phyloP scores from a whole-genome alignment of 2,888 invertebrate species.

The Agapostemon virescens region DNA sequence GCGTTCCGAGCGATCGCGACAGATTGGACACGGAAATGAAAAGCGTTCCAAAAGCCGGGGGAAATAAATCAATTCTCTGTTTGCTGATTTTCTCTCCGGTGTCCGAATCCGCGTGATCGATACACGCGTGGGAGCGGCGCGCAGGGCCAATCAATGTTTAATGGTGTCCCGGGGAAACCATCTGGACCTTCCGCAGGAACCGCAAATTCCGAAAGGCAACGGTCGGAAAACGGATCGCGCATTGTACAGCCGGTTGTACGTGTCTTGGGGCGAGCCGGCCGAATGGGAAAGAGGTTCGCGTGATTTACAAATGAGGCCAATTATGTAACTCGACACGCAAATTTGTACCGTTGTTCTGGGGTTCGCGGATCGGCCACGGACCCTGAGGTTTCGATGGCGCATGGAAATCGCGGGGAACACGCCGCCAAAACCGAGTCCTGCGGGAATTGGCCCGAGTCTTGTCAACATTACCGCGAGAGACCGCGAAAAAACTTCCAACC shows the following conservation, averaged over 20 bases:
- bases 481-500: not conserved
- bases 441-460: not conserved
- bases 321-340: conserved; percentile 43
- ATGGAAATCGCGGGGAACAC: conserved; percentile 4
- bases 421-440: not conserved
- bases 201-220: not conserved
- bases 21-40: conserved; percentile 12
- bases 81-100: not conserved
- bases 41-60: conserved; percentile 1
- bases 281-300: conserved; percentile 44
- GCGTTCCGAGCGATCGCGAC: not conserved
- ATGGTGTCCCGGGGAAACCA: not conserved
- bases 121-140: conserved; percentile 1
- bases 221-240: not conserved
- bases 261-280: conserved; percentile 10
- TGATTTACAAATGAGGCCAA: conserved; percentile 52
- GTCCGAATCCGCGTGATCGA: not conserved
- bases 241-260: not conserved
- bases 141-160: not conserved
- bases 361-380: not conserved
- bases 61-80: conserved; percentile 1
- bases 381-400: not conserved
- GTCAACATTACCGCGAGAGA: not conserved
- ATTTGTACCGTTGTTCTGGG: conserved; percentile 6
- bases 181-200: not conserved